These are phyloP conservation scores for Brachyptera risi DNA, from an alignment of 2,888 invertebrate genomes.

Conservation along the genomic window DNA sequence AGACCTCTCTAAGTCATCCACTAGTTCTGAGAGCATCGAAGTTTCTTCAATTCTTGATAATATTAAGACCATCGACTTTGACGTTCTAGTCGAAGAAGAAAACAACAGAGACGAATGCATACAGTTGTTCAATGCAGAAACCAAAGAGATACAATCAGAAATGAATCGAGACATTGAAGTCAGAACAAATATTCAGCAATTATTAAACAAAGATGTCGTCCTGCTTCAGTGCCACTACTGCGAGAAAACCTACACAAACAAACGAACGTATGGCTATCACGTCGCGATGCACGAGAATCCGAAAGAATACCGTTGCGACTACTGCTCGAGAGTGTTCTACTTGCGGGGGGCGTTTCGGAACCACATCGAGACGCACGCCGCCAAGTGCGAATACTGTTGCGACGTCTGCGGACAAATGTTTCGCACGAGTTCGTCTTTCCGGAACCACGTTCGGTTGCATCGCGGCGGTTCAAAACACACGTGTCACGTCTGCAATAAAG, in stretches of 20 bases:
- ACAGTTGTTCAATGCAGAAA: too few relatives aligned
- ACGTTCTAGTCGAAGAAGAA: too few relatives aligned
- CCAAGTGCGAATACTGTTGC: constrained; percentile 29
- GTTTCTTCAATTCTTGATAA: too few relatives aligned
- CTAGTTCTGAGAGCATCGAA: too few relatives aligned
- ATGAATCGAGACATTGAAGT: too few relatives aligned
- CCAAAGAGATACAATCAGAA: too few relatives aligned
- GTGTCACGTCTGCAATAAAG: constrained; percentile 29
- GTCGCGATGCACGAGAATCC: constrained; percentile 4
- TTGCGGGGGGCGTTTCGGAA: neutral
- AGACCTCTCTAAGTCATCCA: too few relatives aligned
- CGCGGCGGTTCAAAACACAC: neutral
- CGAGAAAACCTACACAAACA: neutral
- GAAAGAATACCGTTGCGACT: neutral
- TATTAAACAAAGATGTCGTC: neutral
- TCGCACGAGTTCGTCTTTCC: constrained; percentile 28
- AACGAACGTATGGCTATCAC: neutral
- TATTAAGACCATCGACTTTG: too few relatives aligned
- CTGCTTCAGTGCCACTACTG: neutral
- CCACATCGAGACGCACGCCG: constrained; percentile 30
- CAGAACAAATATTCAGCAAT: too few relatives aligned
- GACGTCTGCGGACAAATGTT: constrained; percentile 31
- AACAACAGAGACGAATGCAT: too few relatives aligned
- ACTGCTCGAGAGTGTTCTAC: neutral
- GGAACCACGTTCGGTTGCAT: constrained; percentile 30